A percentile compares a stretch with the other conserved stretches of the same genome.
Conservation (phyloP, 1,140 invertebrate genomes). For the Aphaenogaster rudis region DNA sequence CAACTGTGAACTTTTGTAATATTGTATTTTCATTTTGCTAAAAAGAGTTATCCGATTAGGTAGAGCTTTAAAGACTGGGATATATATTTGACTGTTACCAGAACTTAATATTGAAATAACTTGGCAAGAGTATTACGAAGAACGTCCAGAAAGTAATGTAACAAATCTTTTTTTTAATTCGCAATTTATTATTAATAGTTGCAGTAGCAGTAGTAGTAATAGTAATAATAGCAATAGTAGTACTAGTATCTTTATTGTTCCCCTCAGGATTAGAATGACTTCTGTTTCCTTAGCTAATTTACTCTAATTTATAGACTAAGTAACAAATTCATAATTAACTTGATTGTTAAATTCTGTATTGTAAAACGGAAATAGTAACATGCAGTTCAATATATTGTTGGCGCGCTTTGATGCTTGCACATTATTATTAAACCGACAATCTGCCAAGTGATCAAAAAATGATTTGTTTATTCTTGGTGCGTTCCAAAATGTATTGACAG, state of each 20-base stretch:
- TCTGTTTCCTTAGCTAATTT: neutral
- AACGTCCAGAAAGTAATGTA: constrained; percentile 12
- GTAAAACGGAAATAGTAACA: neutral
- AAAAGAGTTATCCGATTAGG: neutral
- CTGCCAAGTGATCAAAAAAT: neutral
- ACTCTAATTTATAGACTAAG: neutral
- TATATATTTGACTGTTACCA: constrained; percentile 16
- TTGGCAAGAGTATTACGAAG: neutral
- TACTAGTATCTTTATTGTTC: neutral
- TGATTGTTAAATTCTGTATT: neutral
- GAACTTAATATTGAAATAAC: constrained; percentile 32
- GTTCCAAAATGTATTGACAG: neutral
- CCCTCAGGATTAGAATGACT: neutral
- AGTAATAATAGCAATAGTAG: neutral
- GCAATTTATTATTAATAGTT: constrained; percentile 6
- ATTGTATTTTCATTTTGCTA: constrained; percentile 14
- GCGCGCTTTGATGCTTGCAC: neutral
- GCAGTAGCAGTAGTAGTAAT: neutral
- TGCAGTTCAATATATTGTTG: neutral
- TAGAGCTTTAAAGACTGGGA: constrained; percentile 20
- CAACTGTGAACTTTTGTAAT: constrained; percentile 36
- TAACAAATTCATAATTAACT: neutral
- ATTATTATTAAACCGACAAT: constrained; percentile 1
- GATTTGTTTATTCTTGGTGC: neutral
- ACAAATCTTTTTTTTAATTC: constrained; percentile 11